Evolutionary conservation across 2,113 vertebrate genomes (phyloP).

Genomic region (Sterrhoptilus dennistouni): DNA sequence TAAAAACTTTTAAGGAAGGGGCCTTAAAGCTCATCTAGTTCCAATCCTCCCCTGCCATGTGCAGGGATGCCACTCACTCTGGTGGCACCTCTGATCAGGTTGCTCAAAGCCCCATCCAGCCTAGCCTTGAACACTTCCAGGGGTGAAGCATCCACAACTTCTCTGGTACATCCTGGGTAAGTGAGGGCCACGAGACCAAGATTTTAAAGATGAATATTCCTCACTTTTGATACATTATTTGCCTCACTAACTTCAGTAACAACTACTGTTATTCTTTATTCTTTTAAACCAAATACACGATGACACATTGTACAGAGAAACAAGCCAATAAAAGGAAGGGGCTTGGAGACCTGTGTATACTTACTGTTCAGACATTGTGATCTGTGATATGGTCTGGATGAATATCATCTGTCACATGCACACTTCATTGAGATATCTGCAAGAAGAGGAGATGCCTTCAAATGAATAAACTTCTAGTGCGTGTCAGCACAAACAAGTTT

Average conservation of each 20-base stretch:
- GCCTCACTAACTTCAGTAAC: not conserved
- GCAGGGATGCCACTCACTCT: not conserved
- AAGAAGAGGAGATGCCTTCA: not conserved
- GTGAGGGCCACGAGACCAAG: not conserved
- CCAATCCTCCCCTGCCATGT: accelerated
- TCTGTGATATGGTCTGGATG: not conserved
- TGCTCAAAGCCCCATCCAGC: not conserved
- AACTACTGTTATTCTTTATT: not conserved
- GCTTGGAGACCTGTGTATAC: accelerated
- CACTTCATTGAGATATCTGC: not conserved
- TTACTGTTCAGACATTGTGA: not conserved
- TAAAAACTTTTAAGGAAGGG: not conserved
- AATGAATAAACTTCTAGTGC: not conserved
- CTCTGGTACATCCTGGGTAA: not conserved
- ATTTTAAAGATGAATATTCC: not conserved
- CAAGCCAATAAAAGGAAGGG: not conserved
- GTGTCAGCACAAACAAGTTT: not conserved
- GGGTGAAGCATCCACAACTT: not conserved
- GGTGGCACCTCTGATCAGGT: not conserved
- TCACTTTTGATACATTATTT: not conserved
- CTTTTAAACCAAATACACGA: not conserved
- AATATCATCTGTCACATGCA: not conserved
- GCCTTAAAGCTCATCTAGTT: not conserved
- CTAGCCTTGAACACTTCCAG: not conserved
- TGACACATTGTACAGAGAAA: not conserved